Conservation (phyloP, 2,113 vertebrate species). For the Strix uralensis region DNA sequence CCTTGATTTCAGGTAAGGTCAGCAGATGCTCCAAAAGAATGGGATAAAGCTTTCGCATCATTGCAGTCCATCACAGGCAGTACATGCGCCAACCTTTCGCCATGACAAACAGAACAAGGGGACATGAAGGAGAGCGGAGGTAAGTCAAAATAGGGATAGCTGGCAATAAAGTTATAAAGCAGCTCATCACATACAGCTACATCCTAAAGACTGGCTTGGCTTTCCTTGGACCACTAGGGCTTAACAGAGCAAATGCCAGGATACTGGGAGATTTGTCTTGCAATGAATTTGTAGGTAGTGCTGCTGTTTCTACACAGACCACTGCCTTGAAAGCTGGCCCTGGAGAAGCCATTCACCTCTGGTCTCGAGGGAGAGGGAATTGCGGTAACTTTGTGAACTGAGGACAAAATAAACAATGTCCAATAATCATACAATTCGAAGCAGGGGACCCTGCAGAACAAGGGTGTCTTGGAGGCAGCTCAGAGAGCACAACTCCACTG, state of each 20-base stretch:
- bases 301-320: neutral
- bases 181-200: constrained; percentile 35
- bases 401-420: neutral
- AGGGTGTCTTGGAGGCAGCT: neutral
- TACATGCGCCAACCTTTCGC: constrained; percentile 40
- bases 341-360: neutral
- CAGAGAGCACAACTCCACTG: neutral
- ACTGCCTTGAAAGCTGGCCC: neutral
- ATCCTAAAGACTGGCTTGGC: neutral
- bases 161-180: constrained; percentile 27
- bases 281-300: neutral
- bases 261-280: neutral
- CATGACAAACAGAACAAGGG: constrained; percentile 40
- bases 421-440: neutral
- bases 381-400: neutral
- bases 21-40: neutral
- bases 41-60: constrained; percentile 21
- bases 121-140: neutral
- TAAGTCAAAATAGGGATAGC: neutral
- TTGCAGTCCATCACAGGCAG: constrained; percentile 47
- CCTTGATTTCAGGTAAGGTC: neutral
- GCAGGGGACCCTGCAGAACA: neutral
- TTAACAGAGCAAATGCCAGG: constrained; percentile 55
- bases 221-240: constrained; percentile 14
- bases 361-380: neutral